A percentile compares a stretch with the other conserved stretches of the same genome.
phyloP scores from a whole-genome alignment of 1,140 invertebrate genomes.

The Bilobella aurantiaca region DNA sequence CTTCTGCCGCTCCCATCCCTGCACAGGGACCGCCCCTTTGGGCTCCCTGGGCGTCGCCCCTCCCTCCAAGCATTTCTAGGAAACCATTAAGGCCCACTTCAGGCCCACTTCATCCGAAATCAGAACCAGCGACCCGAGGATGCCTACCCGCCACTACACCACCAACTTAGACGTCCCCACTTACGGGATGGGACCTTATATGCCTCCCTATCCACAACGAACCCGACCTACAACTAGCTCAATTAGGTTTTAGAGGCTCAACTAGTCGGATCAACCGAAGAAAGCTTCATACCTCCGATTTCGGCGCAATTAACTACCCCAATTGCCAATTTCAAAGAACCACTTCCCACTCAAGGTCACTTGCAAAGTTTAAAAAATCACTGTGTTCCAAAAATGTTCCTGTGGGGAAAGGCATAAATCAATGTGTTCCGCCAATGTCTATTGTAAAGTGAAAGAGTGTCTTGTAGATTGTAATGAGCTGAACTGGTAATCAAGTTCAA shows the following conservation, averaged over 20 bases:
- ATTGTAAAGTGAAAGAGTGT: too few species aligned
- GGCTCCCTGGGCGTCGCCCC: neutral
- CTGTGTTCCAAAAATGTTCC: too few species aligned
- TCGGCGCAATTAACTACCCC: neutral
- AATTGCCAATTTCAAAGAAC: neutral
- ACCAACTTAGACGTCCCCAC: neutral
- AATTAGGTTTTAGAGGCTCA: neutral
- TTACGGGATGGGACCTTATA: too few species aligned
- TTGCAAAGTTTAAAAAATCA: too few species aligned
- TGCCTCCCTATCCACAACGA: neutral
- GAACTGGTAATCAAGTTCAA: neutral
- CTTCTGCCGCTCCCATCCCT: neutral
- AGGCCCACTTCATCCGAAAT: neutral
- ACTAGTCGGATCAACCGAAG: neutral
- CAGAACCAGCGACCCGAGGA: neutral
- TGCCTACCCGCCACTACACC: neutral
- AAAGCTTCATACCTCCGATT: neutral
- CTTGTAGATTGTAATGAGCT: too few species aligned
- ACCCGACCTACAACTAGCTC: neutral
- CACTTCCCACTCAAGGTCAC: too few species aligned
- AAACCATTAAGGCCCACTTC: neutral
- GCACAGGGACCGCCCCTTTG: neutral
- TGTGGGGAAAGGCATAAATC: too few species aligned
- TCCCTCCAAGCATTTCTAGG: neutral
- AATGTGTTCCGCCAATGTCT: too few species aligned